Base-by-base conservation (phyloP, 2,888 invertebrate genomes). In the Bimastos eiseni region DNA sequence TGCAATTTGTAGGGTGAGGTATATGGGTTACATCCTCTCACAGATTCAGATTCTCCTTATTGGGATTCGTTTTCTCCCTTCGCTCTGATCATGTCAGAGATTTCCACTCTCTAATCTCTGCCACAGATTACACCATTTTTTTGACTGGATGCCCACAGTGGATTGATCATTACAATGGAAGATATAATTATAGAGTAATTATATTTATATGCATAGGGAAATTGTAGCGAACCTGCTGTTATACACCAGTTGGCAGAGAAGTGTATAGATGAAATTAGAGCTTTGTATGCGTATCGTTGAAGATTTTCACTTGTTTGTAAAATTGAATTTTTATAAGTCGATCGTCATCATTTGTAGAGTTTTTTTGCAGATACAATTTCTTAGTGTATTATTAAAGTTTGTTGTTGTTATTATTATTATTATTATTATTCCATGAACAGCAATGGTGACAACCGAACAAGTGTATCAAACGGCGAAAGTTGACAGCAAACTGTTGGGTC, bases 351-450 rank as follows among this genome's bases (percentile, higher is more conserved):
- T n/a, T 11, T 11, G n/a, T 70, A n/a, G n/a, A 70, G n/a, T 70
- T 70, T n/a, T 49, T 70, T 21, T 13, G 70, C n/a, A 11, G 30
- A 70, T 70, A 70, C 30, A 4, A 0, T 70, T 70, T 70, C 30
- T 70, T 70, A 70, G 70, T n/a, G 70, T 70, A n/a, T 70, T 70
- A 70, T 70, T 70, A 70, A 70, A 70, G n/a, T 70, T 70, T n/a
- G n/a, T 70, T 70, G 8, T n/a, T n/a, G n/a, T n/a, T n/a, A n/a
- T n/a, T n/a, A n/a, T n/a, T n/a, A n/a, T n/a, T n/a, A n/a, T n/a
- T n/a, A n/a, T n/a, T n/a, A n/a, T n/a, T n/a, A n/a, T n/a, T n/a
- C n/a, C n/a, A n/a, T n/a, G n/a, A n/a, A n/a, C n/a, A n/a, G n/a
- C n/a, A n/a, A n/a, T n/a, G n/a, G n/a, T n/a, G n/a, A n/a, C n/a